Conservation (phyloP, 2,113 vertebrate genomes). For the Rhizomys pruinosus region DNA sequence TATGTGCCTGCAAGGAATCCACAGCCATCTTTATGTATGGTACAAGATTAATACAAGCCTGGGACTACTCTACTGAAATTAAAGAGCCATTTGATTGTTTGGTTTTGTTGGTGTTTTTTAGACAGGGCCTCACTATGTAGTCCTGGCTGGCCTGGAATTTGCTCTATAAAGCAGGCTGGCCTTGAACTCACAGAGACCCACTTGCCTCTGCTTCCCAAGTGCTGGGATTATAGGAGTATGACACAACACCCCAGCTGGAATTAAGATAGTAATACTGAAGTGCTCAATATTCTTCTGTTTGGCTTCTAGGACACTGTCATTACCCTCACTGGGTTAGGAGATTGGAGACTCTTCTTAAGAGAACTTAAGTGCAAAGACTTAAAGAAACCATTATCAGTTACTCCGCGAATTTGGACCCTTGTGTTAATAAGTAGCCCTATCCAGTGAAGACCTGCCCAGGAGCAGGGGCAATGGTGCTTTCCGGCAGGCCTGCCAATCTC, state of each 20-base stretch:
- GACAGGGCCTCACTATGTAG: too few relatives aligned
- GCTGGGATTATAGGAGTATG: too few relatives aligned
- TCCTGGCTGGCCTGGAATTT: too few relatives aligned
- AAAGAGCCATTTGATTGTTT: background rate
- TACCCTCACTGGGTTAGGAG: background rate
- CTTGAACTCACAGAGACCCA: too few relatives aligned
- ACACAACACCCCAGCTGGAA: background rate
- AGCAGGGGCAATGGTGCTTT: background rate
- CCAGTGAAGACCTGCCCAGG: background rate
- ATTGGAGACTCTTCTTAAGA: background rate
- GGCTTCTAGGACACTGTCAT: background rate
- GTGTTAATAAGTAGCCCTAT: background rate
- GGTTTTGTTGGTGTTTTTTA: too few relatives aligned
- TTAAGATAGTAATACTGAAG: background rate
- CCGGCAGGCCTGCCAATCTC: background rate
- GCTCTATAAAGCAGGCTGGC: too few relatives aligned
- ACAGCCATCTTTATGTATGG: background rate
- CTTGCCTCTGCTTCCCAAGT: too few relatives aligned
- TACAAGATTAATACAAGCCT: background rate
- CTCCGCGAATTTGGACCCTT: background rate
- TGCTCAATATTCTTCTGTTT: background rate
- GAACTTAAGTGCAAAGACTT: slow-evolving; percentile 4
- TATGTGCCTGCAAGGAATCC: background rate
- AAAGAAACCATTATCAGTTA: background rate
- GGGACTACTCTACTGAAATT: background rate